Evolutionary conservation across 1,140 invertebrate species (phyloP), one percentile per base, ranked within the genome.

Genomic region (Sesamia nonagrioides): DNA sequence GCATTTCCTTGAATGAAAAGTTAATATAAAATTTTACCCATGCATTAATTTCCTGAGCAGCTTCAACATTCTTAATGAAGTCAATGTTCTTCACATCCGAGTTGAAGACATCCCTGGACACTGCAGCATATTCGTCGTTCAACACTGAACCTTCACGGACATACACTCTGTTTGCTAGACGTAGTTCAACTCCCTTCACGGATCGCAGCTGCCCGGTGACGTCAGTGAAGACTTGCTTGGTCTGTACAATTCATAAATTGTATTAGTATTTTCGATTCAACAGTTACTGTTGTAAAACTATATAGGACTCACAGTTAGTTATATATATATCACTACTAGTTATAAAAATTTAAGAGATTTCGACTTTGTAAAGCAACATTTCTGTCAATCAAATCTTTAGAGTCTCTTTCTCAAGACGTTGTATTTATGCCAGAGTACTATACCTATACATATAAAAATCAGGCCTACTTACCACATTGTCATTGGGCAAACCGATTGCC

Each of bases 11-110:
- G 27, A 27, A 27, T 1, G 27, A 27, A n/a, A 27, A 1, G 9
- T 40, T 0, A 40, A 40, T 45, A 68, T 45, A 15, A n/a, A 9
- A 6, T 42, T 27, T 87, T 88, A 98, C 96, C 97, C 93, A 94
- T 27, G 72, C 52, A 58, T 94, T 94, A 50, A 94, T 90, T 81
- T 87, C 86, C 7, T 78, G 73, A 35, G 92, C 91, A 37, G 90
- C 82, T 71, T 81, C 73, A 6, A 3, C 11, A 27, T 74, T 86
- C 17, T 90, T 82, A 0, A n/a, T 6, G 52, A 94, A 94, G 68
- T 94, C 84, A 2, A 94, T 40, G 17, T 82, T 85, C 48, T 83
- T 77, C 6, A 87, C 78, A 42, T 89, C 89, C 13, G 86, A 87
- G 8, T 77, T 48, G 69, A 90, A 88, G 2, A 84, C 63, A 6